Percentiles rank a stretch among this genome's conserved stretches.
These are phyloP conservation scores for Paramisgurnus dabryanus DNA, from an alignment of 2,113 vertebrate species.

Conservation along the genomic window DNA sequence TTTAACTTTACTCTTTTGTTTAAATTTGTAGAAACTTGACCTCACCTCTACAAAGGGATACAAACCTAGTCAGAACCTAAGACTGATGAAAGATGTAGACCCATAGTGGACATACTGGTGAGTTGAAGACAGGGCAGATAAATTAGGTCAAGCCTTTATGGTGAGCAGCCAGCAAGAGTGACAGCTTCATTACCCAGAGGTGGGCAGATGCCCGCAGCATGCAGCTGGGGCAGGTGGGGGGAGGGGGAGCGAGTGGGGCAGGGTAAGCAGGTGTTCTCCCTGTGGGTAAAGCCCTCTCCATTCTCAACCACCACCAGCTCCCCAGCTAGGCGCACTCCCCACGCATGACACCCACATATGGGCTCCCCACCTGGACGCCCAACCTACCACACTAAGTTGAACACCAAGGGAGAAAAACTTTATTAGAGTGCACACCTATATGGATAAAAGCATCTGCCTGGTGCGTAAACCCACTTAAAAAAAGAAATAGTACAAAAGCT, in stretches of 20 bases:
- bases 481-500: too few relatives aligned
- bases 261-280: conserved; percentile 62
- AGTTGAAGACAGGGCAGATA: conserved; percentile 52
- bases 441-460: too few relatives aligned
- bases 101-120: conserved; percentile 37
- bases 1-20: not conserved
- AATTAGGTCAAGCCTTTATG: conserved; percentile 54
- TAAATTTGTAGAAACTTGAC: conserved; percentile 8
- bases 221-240: conserved; percentile 54
- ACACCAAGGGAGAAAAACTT: conserved; percentile 15
- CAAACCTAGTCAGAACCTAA: not conserved
- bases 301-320: conserved; percentile 42
- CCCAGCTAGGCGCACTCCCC: conserved; percentile 45
- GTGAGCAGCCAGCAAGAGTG: conserved; percentile 55
- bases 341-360: conserved; percentile 42
- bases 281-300: conserved; percentile 48
- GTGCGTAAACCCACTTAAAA: too few relatives aligned
- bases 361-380: conserved; percentile 50
- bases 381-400: conserved; percentile 30
- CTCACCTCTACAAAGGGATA: not conserved
- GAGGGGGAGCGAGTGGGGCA: conserved; percentile 31
- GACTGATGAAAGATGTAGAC: conserved; percentile 14
- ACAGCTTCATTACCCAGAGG: conserved; percentile 62
- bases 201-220: conserved; percentile 62
- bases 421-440: not conserved